These are phyloP conservation scores for Falco berigora DNA, from an alignment of 2,797 vertebrate genomes.

Conservation along the genomic window DNA sequence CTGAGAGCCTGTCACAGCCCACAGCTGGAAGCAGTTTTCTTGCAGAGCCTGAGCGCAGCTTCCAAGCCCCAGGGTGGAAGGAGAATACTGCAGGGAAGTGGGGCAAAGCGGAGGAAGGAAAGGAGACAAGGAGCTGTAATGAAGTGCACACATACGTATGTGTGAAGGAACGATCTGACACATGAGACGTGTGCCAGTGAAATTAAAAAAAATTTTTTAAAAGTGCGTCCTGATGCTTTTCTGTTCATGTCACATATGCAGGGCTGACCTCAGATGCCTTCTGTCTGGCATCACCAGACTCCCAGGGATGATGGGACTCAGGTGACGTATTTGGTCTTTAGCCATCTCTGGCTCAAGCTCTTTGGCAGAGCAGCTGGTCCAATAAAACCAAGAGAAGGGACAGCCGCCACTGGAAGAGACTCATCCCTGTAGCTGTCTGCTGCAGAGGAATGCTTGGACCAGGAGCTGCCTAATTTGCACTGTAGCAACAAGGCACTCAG, in stretches of 20 bases:
- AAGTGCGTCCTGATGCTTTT: not conserved
- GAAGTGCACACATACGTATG: not conserved
- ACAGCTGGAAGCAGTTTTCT: conserved; percentile 59
- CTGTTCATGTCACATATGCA: not conserved
- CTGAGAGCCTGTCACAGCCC: not conserved
- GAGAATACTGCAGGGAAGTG: not conserved
- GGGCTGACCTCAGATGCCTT: conserved; percentile 38
- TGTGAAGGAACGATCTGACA: conserved; percentile 42
- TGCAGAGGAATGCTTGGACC: not conserved
- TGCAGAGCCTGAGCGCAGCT: not conserved
- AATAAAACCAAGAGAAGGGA: not conserved
- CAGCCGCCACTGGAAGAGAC: not conserved
- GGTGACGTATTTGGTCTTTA: not conserved
- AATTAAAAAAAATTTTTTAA: not conserved
- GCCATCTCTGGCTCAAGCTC: not conserved
- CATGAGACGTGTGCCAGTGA: not conserved
- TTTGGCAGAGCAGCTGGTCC: not conserved
- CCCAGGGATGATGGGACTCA: not conserved
- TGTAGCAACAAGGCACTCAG: not conserved
- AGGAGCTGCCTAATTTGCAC: not conserved
- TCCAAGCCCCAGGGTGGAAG: conserved; percentile 16
- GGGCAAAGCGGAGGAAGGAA: not conserved
- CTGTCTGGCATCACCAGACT: not conserved
- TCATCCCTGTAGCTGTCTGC: not conserved
- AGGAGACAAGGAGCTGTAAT: not conserved